Evolutionary conservation across 2,797 vertebrate genomes (phyloP).

Genomic region (Eupleurogrammus muticus): DNA sequence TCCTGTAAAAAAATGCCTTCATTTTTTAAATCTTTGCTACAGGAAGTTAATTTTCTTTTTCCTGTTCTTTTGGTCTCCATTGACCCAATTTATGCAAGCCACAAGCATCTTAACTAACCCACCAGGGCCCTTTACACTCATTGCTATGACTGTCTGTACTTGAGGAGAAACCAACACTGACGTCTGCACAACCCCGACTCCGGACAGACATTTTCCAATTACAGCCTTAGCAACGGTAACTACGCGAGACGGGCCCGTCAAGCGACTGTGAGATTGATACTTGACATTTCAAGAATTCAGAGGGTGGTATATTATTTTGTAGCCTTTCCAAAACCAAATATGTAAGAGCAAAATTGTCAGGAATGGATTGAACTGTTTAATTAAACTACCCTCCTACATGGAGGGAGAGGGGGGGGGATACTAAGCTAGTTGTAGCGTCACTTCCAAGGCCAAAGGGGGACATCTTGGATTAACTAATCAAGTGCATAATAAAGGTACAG

Average conservation of each 20-base stretch:
- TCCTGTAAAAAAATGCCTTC: slow-evolving; percentile 31
- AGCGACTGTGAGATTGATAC: neutral
- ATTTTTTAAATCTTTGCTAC: slow-evolving; percentile 1
- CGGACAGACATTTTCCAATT: neutral
- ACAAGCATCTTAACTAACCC: slow-evolving; percentile 5
- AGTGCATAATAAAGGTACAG: neutral
- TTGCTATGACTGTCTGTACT: slow-evolving; percentile 13
- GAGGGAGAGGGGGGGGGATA: no score
- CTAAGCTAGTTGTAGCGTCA: neutral
- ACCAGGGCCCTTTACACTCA: neutral
- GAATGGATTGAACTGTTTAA: neutral
- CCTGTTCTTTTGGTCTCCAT: slow-evolving; percentile 39
- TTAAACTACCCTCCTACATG: no score
- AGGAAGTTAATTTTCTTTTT: slow-evolving; percentile 22
- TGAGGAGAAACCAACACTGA: neutral
- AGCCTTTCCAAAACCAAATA: neutral
- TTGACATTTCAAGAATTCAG: neutral
- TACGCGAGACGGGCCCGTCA: neutral
- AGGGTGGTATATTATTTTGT: neutral
- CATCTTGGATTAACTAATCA: neutral
- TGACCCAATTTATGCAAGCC: slow-evolving; percentile 47
- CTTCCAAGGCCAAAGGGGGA: neutral
- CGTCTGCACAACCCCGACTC: neutral
- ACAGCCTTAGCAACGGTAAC: neutral
- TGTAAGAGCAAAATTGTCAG: neutral